Percentiles rank a stretch among this genome's conserved stretches.
Evolutionary conservation across 2,888 invertebrate genomes (phyloP).

Genomic region (Liopterus haemorrhoidalis): DNA sequence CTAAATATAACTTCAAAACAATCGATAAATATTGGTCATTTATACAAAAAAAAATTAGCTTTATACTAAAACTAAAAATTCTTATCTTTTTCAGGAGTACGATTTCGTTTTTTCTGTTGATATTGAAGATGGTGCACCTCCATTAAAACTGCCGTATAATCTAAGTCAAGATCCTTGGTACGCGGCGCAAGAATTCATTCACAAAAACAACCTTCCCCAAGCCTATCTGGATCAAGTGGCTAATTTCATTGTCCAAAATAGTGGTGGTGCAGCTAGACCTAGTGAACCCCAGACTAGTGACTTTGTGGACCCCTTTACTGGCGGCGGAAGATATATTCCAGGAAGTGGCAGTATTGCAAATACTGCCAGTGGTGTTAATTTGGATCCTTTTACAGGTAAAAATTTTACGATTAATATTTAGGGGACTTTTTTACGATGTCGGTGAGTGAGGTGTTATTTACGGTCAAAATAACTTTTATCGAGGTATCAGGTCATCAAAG

Average conservation of each 20-base stretch:
- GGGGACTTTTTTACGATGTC: too few species aligned
- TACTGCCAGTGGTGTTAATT: conserved; percentile 39
- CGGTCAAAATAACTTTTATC: too few species aligned
- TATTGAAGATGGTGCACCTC: conserved; percentile 81
- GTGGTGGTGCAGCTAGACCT: conserved; percentile 47
- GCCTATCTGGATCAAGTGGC: conserved; percentile 86
- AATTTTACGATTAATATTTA: too few species aligned
- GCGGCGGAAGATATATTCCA: conserved; percentile 58
- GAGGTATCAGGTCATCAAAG: too few species aligned
- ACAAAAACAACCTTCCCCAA: conserved; percentile 76
- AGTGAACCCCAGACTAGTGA: conserved; percentile 41
- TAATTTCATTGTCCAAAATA: conserved; percentile 84
- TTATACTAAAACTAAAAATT: conserved; percentile 35
- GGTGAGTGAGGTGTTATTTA: too few species aligned
- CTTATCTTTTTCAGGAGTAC: conserved; percentile 57
- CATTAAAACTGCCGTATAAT: conserved; percentile 88
- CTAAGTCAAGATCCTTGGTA: conserved; percentile 85
- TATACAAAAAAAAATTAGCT: conserved; percentile 11
- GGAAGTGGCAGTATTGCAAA: conserved; percentile 38
- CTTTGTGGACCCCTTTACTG: conserved; percentile 65
- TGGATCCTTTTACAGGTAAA: conserved; percentile 59
- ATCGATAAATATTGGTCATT: too few species aligned
- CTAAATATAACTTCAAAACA: too few species aligned
- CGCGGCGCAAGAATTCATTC: conserved; percentile 85
- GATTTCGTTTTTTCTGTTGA: conserved; percentile 97